Percentiles rank a stretch among this genome's conserved stretches.
Evolutionary conservation across 2,113 vertebrate genomes (phyloP).

Genomic region (Eubucco bourcierii): DNA sequence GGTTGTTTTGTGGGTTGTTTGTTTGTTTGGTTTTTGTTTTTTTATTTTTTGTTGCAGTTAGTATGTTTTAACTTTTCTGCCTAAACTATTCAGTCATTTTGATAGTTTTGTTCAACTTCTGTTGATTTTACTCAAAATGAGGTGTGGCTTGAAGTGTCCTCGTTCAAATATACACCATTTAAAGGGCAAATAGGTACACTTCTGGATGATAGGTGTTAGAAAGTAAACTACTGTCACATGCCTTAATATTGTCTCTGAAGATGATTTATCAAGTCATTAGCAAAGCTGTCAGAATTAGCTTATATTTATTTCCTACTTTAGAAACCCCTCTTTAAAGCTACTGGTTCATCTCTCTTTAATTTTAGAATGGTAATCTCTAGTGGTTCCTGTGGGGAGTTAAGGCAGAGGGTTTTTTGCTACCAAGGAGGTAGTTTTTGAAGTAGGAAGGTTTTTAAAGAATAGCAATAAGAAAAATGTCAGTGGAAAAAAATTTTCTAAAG

Average conservation of each 20-base stretch:
- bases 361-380: not conserved
- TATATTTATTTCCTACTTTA: not conserved
- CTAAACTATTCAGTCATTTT: not conserved
- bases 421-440: not conserved
- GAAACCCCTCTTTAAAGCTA: not conserved
- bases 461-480: not conserved
- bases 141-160: not conserved
- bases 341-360: not conserved
- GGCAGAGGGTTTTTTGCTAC: not conserved
- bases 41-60: not conserved
- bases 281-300: conserved; percentile 10
- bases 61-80: not conserved
- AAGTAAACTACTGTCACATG: conserved; percentile 7
- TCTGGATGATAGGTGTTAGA: conserved; percentile 20
- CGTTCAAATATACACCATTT: not conserved
- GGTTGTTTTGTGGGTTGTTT: too few relatives aligned
- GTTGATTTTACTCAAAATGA: not conserved
- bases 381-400: not conserved
- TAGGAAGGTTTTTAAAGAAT: not conserved
- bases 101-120: not conserved
- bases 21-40: too few relatives aligned
- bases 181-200: not conserved
- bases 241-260: conserved; percentile 4
- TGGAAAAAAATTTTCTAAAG: not conserved
- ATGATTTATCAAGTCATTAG: conserved; percentile 35